Base-by-base conservation (phyloP, 2,797 vertebrate species). In the Sebastes alutus region DNA sequence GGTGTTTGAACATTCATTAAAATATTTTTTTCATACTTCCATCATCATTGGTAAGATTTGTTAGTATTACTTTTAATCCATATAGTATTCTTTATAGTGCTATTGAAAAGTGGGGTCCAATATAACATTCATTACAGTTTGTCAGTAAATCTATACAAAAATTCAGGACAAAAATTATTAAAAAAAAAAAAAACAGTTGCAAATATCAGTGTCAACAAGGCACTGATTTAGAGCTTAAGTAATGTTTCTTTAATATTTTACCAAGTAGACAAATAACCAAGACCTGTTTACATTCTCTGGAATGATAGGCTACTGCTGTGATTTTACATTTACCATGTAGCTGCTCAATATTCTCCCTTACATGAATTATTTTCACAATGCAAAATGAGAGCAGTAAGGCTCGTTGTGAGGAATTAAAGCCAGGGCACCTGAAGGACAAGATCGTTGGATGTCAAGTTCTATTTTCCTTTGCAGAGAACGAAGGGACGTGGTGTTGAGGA, bases 401-500 rank as follows among this genome's bases (percentile, higher is more conserved):
- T 83, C 62, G 10, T n/a, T 65, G 86, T 90, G 93, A 90, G 76
- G 84, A 78, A 87, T 87, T 86, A 84, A 93, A 90, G 87, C 89
- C 85, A 73, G 69, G 46, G 72, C 67, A 82, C 78, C 83, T 88
- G 83, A 81, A 85, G 52, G 56, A 80, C 58, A 78, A 60, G 71
- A 80, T 71, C 46, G 68, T 7, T 62, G 22, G 61, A 78, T 74
- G 84, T 90, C 75, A 81, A 42, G 67, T 82, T 87, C n/a, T 29
- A 75, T 83, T 83, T 87, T 77, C 61, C 56, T 69, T 72, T 30
- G 62, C 55, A 72, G 61, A 77, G 82, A 84, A 83, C 55, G 68
- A 78, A 78, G 25, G 7, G 69, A 71, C 7, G 6, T 52, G 29
- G 42, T 54, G 62, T 73, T 60, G 49, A 88, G 38, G 64, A 84